These are phyloP conservation scores for Gymnogyps californianus DNA, from an alignment of 2,113 vertebrate species.

Conservation along the genomic window DNA sequence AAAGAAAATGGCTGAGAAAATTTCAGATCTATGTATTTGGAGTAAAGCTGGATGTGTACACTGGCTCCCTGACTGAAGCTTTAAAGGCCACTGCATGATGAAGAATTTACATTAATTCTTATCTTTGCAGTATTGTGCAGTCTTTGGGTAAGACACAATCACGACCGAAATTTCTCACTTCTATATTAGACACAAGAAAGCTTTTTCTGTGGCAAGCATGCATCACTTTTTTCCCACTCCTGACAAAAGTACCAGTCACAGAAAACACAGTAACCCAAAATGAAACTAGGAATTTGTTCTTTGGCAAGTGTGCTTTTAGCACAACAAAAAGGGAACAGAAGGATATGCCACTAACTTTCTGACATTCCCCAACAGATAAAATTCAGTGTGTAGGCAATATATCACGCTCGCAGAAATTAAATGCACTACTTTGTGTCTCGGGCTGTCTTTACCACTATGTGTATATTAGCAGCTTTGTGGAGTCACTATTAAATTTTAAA, in stretches of 20 bases:
- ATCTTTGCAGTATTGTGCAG: not conserved
- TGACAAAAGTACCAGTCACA: not conserved
- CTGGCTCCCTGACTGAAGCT: not conserved
- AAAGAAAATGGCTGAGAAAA: not conserved
- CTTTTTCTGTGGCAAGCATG: conserved; percentile 8
- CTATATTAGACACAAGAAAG: not conserved
- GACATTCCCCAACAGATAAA: conserved; percentile 14
- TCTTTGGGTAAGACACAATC: not conserved
- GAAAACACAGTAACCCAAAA: conserved; percentile 28
- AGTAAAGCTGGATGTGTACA: not conserved
- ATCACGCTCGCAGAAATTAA: not conserved
- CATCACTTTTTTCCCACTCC: not conserved
- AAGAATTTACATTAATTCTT: not conserved
- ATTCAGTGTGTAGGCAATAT: conserved; percentile 27
- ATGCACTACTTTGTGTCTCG: not conserved
- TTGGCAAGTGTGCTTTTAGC: conserved; percentile 1
- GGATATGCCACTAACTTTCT: conserved; percentile 3
- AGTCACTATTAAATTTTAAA: not conserved
- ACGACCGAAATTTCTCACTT: conserved; percentile 2
- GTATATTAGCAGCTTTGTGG: not conserved
- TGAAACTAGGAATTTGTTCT: not conserved
- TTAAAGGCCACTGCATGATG: not conserved
- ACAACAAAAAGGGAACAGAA: conserved; percentile 37
- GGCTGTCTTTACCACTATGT: not conserved
- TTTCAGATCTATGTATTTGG: not conserved